Evolutionary conservation across 2,888 invertebrate genomes (phyloP).

Genomic region (Drosophila sordidapex): DNA sequence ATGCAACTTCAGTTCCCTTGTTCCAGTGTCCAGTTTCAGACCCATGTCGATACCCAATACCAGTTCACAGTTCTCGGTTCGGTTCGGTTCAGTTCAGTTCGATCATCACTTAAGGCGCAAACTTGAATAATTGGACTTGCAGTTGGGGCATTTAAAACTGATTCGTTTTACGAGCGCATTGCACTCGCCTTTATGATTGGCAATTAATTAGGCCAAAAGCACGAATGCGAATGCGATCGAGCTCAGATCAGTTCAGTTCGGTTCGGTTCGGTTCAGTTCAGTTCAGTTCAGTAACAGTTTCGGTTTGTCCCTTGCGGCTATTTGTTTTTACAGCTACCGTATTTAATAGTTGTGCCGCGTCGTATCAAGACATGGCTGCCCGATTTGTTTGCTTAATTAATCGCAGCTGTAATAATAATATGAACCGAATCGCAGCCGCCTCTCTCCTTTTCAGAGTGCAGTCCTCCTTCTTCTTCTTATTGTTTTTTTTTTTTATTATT

Average conservation of each 20-base stretch:
- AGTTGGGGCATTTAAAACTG: constrained; percentile 76
- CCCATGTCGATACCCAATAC: constrained; percentile 3
- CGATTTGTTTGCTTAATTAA: constrained; percentile 79
- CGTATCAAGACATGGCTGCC: constrained; percentile 28
- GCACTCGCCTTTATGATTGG: constrained; percentile 79
- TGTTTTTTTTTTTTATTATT: constrained; percentile 8
- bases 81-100: constrained; percentile 26
- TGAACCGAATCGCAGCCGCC: not conserved
- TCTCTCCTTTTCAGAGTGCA: not conserved
- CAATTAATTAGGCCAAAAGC: constrained; percentile 79
- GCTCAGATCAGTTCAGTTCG: constrained; percentile 15
- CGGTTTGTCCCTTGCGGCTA: constrained; percentile 53
- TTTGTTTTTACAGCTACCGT: constrained; percentile 79
- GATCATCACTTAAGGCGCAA: constrained; percentile 72
- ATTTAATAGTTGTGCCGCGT: constrained; percentile 58
- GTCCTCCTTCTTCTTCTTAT: not conserved
- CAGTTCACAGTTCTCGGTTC: constrained; percentile 4
- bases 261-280: not conserved
- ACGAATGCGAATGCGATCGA: constrained; percentile 30
- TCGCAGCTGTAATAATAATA: constrained; percentile 79
- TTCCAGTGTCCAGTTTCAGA: constrained; percentile 15
- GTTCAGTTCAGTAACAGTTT: not conserved
- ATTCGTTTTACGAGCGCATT: constrained; percentile 77
- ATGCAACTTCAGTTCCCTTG: constrained; percentile 28
- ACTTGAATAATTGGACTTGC: constrained; percentile 75